Evolutionary conservation across 2,797 vertebrate species (phyloP), one percentile per base, ranked within the genome.

Genomic region (Eulemur rubriventer): DNA sequence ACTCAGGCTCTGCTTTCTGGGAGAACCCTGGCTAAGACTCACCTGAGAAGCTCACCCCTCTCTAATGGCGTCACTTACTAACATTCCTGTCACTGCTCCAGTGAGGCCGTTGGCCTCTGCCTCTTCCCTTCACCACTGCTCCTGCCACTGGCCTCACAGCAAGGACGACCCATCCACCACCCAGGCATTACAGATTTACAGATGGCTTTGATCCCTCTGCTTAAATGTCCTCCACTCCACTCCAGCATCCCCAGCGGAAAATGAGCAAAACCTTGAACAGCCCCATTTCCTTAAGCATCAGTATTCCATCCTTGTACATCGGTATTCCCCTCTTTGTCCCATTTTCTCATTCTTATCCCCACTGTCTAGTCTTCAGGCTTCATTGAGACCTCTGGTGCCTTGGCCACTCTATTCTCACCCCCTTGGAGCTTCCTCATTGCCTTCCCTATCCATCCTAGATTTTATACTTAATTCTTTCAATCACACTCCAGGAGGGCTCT

Each of bases 81-180:
- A 33, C 1, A 2, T 38, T 9, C 28, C 30, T 43, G 2, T 18
- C 55, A 2, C 20, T 33, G 50, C 10, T 41, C 41, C 65, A 12
- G 1, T 4, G 73, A 35, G 22, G 12, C 38, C 59, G 16, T 43
- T 50, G 59, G 38, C 16, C 28, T 43, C 24, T 41, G 43, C 28
- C 41, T 50, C 26, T 76, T 63, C 43, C 11, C 9, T n/a, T 52
- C 50, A 28, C 22, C 7, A 6, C 24, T 81, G 13, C 22, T 16
- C 0, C 30, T 18, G 55, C 35, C 55, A 14, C 1, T 7, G 18
- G 30, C 75, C 81, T 3, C 50, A 38, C 28, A 14, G 9, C 17
- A 3, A 52, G 14, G 24, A 8, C 4, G 28, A 41, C 30, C 28
- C 16, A 1, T 11, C 50, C 1, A 12, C 18, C 3, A 0, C 59